These are phyloP conservation scores for Trichogramma dendrolimi DNA, from an alignment of 2,888 invertebrate genomes.

Conservation along the genomic window DNA sequence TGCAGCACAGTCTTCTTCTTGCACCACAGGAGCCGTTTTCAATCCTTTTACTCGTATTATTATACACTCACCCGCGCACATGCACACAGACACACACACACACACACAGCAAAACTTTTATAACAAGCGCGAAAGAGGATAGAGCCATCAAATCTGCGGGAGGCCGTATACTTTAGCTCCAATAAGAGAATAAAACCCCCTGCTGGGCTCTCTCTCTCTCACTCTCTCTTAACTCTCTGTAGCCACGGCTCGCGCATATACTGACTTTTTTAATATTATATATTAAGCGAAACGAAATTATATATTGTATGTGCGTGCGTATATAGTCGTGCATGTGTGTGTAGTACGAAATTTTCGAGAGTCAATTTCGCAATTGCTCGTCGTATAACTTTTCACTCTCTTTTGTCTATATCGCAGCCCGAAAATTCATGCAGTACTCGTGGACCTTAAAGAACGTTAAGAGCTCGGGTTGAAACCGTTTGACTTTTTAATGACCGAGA, in stretches of 20 bases:
- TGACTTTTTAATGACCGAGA: no score
- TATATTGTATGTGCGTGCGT: no score
- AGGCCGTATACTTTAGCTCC: conserved; percentile 36
- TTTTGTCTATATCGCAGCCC: conserved; percentile 3
- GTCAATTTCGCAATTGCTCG: no score
- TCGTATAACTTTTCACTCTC: neutral
- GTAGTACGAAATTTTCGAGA: no score
- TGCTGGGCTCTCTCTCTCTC: conserved; percentile 34
- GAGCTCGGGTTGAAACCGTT: no score
- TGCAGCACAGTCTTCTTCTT: neutral
- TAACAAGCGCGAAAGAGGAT: conserved; percentile 46
- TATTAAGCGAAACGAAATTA: no score
- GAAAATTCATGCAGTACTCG: conserved; percentile 43
- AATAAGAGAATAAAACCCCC: conserved; percentile 40
- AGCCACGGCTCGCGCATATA: no score
- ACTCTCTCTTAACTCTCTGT: neutral
- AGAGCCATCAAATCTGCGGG: conserved; percentile 53
- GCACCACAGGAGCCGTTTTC: conserved; percentile 50
- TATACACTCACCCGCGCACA: conserved; percentile 15
- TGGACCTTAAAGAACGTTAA: conserved; percentile 12
- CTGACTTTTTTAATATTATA: no score
- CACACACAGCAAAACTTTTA: conserved; percentile 21
- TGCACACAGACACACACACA: conserved; percentile 14
- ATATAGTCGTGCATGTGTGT: no score
- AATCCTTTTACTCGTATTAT: conserved; percentile 28